Evolutionary conservation across 2,888 invertebrate species (phyloP), one percentile per base, ranked within the genome.

Genomic region (Folsomia manolachei): DNA sequence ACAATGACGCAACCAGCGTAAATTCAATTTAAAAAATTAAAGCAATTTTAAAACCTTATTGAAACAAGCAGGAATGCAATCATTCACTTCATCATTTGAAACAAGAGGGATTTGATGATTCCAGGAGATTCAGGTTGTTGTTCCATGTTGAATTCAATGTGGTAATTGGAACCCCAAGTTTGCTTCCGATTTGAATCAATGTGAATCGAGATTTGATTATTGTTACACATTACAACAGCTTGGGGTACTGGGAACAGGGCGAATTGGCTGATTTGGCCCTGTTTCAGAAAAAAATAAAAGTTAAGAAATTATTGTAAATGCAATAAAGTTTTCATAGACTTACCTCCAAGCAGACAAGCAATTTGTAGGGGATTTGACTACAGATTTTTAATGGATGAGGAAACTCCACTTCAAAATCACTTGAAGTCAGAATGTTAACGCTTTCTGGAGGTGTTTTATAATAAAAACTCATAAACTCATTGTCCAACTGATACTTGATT

Each of bases 261-360:
- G 53, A 72, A 75, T 23, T 72, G 72, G 24, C 66, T 72, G 1
- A 71, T 70, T 19, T 72, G 68, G 0, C 75, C 75, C 74, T 75
- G 21, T 14, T n/a, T n/a, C n/a, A n/a, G n/a, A n/a, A n/a, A n/a
- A 65, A 72, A 1, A 26, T 18, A 7, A n/a, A 25, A 61, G 7
- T 67, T 18, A 21, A 67, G 19, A 24, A 67, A 53, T 7, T 67
- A 26, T 14, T 52, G 4, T n/a, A 21, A 60, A 23, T 23, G n/a
- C 25, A 18, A 69, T 62, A 21, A 51, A 9, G 9, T 51, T 51
- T 51, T 51, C 51, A 51, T 51, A 11, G 51, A 51, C 51, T 19
- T 60, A 74, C 74, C 27, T 75, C 75, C 26, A 75, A 63, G 68
- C 72, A 72, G 18, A 75, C 75, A 9, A 67, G 68, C 1, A 75